Evolutionary conservation across 1,140 invertebrate genomes (phyloP), one percentile per base, ranked within the genome.

Genomic region (Lamellibrachia luymesi): DNA sequence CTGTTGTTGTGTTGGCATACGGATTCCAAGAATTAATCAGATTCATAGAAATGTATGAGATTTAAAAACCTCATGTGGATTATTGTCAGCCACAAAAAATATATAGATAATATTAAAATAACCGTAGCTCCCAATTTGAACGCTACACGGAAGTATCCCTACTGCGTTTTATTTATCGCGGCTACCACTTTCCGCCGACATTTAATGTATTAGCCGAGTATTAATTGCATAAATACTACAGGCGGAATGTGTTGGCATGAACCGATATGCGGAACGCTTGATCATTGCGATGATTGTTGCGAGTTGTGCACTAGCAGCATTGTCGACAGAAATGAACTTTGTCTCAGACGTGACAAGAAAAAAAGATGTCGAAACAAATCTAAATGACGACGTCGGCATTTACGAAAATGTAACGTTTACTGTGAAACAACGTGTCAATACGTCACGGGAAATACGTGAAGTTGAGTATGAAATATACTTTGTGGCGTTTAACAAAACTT

Each of bases 181-280:
- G 64, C 17, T 80, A 22, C 64, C 4, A 80, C 64, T 80, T 80
- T 80, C 25, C 64, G 17, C 17, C 64, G 64, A 22, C 8, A 80
- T 17, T 17, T 17, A 4, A 17, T 80, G 64, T 80, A 80, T 80
- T 80, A 80, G 64, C 64, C 25, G 13, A 10, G 64, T 80, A 80
- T 80, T 80, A 80, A 80, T 80, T 80, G 64, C 25, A 80, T 80
- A 80, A 80, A 80, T 80, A 80, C 64, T 80, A 80, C 64, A 80
- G 25, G 64, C 64, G 64, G 64, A 80, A 80, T 80, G 64, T 80
- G 13, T 80, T 80, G 64, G 64, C 5, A 80, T 80, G 64, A 80
- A 22, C 64, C 64, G 64, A 80, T 80, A 80, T 80, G 64, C 64
- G 64, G 64, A 80, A 80, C 13, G 7, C 17, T 80, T 80, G 64